Evolutionary conservation across 1,140 invertebrate genomes (phyloP).

Genomic region (Colletes latitarsis): DNA sequence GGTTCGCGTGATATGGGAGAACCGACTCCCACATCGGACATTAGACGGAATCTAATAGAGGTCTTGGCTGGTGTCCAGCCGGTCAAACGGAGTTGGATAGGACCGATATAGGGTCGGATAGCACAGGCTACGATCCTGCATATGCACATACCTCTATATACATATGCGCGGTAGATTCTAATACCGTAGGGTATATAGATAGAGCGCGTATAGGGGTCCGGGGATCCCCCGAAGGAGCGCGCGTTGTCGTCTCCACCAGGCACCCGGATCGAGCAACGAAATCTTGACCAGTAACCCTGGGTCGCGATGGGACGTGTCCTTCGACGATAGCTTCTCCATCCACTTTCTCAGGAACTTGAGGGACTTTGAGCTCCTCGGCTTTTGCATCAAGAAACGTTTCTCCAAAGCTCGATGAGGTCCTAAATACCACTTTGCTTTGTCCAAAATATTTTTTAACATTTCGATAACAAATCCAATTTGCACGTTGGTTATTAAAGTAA

Average conservation of each 20-base stretch:
- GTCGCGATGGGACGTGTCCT: conserved; percentile 44
- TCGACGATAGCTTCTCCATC: conserved; percentile 16
- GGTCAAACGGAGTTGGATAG: conserved; percentile 58
- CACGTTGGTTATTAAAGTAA: too few relatives aligned
- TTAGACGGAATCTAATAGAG: conserved; percentile 73
- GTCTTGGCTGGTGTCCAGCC: conserved; percentile 70
- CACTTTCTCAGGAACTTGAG: conserved; percentile 17
- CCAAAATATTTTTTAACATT: too few relatives aligned
- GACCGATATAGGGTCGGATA: neutral
- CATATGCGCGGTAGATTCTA: conserved; percentile 21
- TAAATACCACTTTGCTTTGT: too few relatives aligned
- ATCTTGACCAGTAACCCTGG: conserved; percentile 60
- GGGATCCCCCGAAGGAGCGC: conserved; percentile 10
- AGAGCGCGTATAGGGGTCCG: conserved; percentile 16
- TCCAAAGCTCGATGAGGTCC: too few relatives aligned
- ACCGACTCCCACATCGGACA: conserved; percentile 54
- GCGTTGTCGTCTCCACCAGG: conserved; percentile 40
- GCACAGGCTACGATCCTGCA: conserved; percentile 29
- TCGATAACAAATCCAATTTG: too few relatives aligned
- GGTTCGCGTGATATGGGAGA: conserved; percentile 51
- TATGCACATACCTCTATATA: conserved; percentile 27
- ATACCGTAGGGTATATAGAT: conserved; percentile 46
- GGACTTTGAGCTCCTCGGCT: neutral
- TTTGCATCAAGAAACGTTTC: neutral
- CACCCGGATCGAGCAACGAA: conserved; percentile 59